phyloP scores from a whole-genome alignment of 2,113 vertebrate species.

The Caranx ignobilis region DNA sequence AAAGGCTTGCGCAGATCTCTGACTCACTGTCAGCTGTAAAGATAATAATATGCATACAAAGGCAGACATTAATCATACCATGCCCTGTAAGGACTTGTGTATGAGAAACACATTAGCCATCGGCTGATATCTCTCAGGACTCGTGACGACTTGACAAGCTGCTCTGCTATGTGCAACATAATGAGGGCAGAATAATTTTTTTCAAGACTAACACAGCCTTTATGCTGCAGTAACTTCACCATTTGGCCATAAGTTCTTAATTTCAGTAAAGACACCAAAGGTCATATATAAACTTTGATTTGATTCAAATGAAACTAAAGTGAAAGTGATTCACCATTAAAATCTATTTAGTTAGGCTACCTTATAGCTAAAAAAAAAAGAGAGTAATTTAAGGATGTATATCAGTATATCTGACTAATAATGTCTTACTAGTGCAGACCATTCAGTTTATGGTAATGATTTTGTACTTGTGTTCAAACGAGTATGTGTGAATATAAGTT shows the following conservation, averaged over 20 bases:
- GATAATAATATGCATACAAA: background rate
- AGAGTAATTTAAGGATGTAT: background rate
- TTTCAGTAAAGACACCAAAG: background rate
- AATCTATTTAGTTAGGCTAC: background rate
- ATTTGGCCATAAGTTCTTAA: background rate
- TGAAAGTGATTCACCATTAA: background rate
- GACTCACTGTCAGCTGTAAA: background rate
- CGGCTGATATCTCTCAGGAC: background rate
- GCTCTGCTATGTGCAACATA: slow-evolving; percentile 2
- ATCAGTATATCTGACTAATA: background rate
- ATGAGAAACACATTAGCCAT: background rate
- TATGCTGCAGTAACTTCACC: background rate
- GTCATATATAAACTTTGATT: no score
- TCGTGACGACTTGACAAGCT: background rate
- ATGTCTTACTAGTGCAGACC: background rate
- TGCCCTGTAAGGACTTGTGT: background rate
- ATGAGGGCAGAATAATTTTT: background rate
- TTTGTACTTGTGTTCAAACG: background rate
- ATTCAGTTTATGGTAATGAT: background rate
- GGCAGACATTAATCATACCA: background rate
- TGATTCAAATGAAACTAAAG: background rate
- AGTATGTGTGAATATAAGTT: background rate
- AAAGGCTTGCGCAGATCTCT: background rate
- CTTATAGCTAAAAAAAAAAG: background rate
- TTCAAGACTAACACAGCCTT: background rate